These are phyloP conservation scores for Drosophila carrolli DNA, from an alignment of 1,140 invertebrate species.

Conservation along the genomic window DNA sequence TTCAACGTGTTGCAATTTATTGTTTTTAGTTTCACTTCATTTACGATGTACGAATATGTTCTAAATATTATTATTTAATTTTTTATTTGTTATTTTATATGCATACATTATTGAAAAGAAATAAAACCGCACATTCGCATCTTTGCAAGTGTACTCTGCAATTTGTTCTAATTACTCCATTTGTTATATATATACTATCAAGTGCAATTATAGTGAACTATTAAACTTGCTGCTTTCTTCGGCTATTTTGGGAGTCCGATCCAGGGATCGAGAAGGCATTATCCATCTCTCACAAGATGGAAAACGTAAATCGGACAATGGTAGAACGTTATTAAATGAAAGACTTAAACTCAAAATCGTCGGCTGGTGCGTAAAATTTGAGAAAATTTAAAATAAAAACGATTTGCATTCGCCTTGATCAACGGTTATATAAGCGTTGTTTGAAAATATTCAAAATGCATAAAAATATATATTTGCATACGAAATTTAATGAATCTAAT, in stretches of 20 bases:
- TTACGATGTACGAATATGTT: slow-evolving; percentile 60
- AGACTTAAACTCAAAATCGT: slow-evolving; percentile 60
- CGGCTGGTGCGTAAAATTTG: slow-evolving; percentile 22
- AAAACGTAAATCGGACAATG: neutral
- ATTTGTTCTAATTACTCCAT: slow-evolving; percentile 13
- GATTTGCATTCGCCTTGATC: slow-evolving; percentile 25
- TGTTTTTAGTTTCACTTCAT: slow-evolving; percentile 68
- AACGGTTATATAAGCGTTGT: slow-evolving; percentile 18
- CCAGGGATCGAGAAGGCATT: slow-evolving; percentile 2
- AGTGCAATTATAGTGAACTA: slow-evolving; percentile 78
- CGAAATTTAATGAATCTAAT: slow-evolving; percentile 39
- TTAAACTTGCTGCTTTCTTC: slow-evolving; percentile 72
- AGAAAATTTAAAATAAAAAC: slow-evolving; percentile 27
- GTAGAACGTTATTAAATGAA: slow-evolving; percentile 68
- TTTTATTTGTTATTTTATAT: slow-evolving; percentile 77
- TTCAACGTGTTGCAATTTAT: slow-evolving; percentile 69
- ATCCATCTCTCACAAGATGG: slow-evolving; percentile 12
- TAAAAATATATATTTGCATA: slow-evolving; percentile 60
- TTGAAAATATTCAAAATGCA: slow-evolving; percentile 23
- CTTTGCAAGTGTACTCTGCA: slow-evolving; percentile 47
- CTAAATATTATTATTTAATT: slow-evolving; percentile 58
- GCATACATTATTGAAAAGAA: slow-evolving; percentile 72
- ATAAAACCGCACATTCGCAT: slow-evolving; percentile 55
- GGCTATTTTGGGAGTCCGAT: slow-evolving; percentile 43
- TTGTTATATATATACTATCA: slow-evolving; percentile 54